Percentiles rank a stretch among this genome's conserved stretches.
Evolutionary conservation across 2,888 invertebrate species (phyloP).

Genomic region (Ectemnius cavifrons): DNA sequence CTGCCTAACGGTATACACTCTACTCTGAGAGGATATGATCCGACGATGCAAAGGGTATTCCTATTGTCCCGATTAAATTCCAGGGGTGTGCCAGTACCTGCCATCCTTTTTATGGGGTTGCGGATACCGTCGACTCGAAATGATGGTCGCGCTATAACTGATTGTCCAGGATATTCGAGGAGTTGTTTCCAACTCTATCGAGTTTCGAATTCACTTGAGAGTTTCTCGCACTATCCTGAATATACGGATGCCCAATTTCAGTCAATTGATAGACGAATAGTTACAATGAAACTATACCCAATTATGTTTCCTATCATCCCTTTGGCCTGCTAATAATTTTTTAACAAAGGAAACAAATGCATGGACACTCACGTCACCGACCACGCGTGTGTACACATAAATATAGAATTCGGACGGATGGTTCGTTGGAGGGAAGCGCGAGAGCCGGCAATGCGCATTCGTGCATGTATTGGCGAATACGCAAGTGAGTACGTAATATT

Average conservation of each 20-base stretch:
- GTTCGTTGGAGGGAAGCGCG: conserved; percentile 43
- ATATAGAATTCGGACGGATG: conserved; percentile 51
- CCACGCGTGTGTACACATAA: conserved; percentile 56
- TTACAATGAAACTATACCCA: too few species aligned
- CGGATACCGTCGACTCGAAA: background rate
- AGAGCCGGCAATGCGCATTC: conserved; percentile 59
- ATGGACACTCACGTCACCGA: conserved; percentile 32
- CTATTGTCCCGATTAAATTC: conserved; percentile 3
- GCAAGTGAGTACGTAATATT: conserved; percentile 67
- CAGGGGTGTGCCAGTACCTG: background rate
- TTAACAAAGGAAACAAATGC: conserved; percentile 10
- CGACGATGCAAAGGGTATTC: background rate
- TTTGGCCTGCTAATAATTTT: background rate
- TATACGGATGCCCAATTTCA: too few species aligned
- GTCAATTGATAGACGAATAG: too few species aligned
- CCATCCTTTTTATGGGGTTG: too few species aligned
- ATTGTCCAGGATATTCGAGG: background rate
- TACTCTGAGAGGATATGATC: conserved; percentile 10
- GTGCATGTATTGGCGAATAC: conserved; percentile 58
- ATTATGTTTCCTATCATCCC: background rate
- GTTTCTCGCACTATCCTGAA: too few species aligned
- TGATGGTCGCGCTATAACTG: background rate
- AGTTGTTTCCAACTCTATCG: background rate
- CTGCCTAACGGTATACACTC: background rate
- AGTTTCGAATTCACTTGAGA: too few species aligned